A percentile compares a stretch with the other conserved stretches of the same genome.
Evolutionary conservation across 2,888 invertebrate species (phyloP).

Genomic region (Temnothorax ravouxi): DNA sequence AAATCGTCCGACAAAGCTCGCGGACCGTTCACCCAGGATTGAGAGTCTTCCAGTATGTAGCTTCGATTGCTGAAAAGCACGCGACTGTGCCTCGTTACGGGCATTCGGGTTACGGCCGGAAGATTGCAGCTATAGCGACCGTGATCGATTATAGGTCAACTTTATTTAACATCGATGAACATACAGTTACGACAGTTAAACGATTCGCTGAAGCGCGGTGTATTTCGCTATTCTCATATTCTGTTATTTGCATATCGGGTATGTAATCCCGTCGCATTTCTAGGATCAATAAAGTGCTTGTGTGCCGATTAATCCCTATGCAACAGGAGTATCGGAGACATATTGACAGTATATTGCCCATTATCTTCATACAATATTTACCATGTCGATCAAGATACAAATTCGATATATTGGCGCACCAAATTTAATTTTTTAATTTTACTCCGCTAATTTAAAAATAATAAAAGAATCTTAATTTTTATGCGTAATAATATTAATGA

Average conservation of each 20-base stretch:
- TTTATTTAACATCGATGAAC: conserved; percentile 40
- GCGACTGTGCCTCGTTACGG: conserved; percentile 31
- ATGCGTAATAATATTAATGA: conserved; percentile 9
- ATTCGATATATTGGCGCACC: background rate
- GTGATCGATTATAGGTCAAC: conserved; percentile 31
- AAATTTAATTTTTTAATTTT: conserved; percentile 17
- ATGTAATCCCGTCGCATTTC: conserved; percentile 26
- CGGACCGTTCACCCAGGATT: conserved; percentile 35
- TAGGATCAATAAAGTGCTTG: conserved; percentile 33
- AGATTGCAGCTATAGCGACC: background rate
- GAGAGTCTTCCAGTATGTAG: conserved; percentile 64
- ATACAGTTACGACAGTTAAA: conserved; percentile 24
- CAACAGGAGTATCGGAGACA: conserved; percentile 11
- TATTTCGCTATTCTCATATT: conserved; percentile 11
- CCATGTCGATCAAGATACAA: conserved; percentile 12
- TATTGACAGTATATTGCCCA: conserved; percentile 9
- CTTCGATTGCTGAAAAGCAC: conserved; percentile 61
- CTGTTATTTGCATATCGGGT: conserved; percentile 36
- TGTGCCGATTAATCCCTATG: conserved; percentile 22
- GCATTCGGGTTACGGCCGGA: conserved; percentile 4
- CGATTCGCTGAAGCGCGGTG: conserved; percentile 10
- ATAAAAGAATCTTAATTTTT: conserved; percentile 24
- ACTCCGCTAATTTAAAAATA: conserved; percentile 3
- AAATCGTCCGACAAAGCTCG: conserved; percentile 64
- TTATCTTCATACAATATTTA: conserved; percentile 14